A percentile compares a stretch with the other conserved stretches of the same genome.
These are phyloP conservation scores for Perithous albicinctus DNA, from an alignment of 2,888 invertebrate species.

Conservation along the genomic window DNA sequence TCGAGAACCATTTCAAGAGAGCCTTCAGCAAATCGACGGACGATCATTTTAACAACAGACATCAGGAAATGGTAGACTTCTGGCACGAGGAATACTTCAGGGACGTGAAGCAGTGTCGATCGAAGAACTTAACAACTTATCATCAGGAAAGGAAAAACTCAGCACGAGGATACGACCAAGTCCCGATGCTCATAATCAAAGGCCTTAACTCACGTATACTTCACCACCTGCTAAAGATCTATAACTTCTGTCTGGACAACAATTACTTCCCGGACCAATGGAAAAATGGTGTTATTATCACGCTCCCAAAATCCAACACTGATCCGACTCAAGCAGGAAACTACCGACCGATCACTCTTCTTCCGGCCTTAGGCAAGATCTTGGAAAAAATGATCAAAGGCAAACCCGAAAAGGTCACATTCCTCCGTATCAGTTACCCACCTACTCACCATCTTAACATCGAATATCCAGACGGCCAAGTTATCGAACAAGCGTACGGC, in stretches of 20 bases:
- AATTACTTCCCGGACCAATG: constrained; percentile 5
- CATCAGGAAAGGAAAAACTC: no score
- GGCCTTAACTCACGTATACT: constrained; percentile 1
- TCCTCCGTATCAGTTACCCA: constrained; percentile 9
- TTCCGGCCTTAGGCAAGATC: constrained; percentile 26
- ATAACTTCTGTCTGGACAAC: constrained; percentile 12
- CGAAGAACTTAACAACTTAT: constrained; percentile 11
- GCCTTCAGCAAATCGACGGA: not conserved
- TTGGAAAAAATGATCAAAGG: constrained; percentile 34
- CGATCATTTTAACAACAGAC: constrained; percentile 8
- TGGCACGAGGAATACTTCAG: constrained; percentile 16
- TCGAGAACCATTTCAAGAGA: constrained; percentile 3
- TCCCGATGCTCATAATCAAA: constrained; percentile 25
- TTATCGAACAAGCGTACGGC: constrained; percentile 59
- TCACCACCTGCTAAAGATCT: constrained; percentile 17
- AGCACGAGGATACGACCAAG: constrained; percentile 35
- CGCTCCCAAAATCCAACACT: constrained; percentile 40
- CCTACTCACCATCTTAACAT: constrained; percentile 27
- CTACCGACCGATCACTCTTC: constrained; percentile 20
- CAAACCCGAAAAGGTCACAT: not conserved
- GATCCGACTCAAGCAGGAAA: constrained; percentile 19
- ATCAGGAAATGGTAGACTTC: not conserved
- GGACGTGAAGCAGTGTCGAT: not conserved
- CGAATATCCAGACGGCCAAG: constrained; percentile 45
- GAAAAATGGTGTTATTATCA: constrained; percentile 24